These are phyloP conservation scores for Tipula unca DNA, from an alignment of 2,888 invertebrate genomes.

Conservation along the genomic window DNA sequence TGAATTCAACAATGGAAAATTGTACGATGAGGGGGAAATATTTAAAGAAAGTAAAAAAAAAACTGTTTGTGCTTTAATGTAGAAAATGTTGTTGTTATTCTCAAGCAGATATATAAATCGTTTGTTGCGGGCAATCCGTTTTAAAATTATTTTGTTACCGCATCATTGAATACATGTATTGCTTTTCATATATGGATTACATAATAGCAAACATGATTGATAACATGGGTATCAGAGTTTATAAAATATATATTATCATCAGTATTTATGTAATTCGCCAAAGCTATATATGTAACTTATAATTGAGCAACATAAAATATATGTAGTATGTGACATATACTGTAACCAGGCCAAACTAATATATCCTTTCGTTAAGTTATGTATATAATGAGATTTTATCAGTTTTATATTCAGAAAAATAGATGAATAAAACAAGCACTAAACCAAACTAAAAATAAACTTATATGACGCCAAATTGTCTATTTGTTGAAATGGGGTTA, in stretches of 20 bases:
- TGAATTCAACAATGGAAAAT: neutral
- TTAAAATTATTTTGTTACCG: neutral
- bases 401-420: neutral
- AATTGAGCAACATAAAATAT: no score
- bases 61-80: neutral
- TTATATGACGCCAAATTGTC: neutral
- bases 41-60: neutral
- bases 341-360: neutral
- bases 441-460: neutral
- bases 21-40: neutral
- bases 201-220: neutral
- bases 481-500: neutral
- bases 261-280: no score
- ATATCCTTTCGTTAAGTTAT: neutral
- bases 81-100: neutral
- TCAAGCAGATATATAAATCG: neutral
- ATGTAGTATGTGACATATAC: neutral
- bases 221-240: neutral
- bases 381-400: neutral
- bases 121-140: constrained; percentile 8
- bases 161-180: neutral
- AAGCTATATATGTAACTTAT: no score
- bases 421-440: neutral
- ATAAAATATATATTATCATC: no score
- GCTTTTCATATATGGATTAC: neutral